Percentiles rank a stretch among this genome's conserved stretches.
Evolutionary conservation across 2,888 invertebrate genomes (phyloP).

Genomic region (Pemphredon lugubris): DNA sequence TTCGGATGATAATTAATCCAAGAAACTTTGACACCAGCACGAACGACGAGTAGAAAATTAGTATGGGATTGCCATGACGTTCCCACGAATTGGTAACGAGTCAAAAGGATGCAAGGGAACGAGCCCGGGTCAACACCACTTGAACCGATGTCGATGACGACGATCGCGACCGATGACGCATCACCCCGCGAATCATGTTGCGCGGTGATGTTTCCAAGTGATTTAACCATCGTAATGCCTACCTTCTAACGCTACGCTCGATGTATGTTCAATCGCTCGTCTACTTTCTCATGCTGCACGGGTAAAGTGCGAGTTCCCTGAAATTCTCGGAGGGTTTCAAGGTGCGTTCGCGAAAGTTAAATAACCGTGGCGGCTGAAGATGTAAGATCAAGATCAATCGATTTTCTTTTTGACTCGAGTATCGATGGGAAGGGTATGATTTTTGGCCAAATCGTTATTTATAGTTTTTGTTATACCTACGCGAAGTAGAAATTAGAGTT

Average conservation of each 20-base stretch:
- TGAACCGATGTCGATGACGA: conserved; percentile 79
- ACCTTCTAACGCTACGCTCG: conserved; percentile 2
- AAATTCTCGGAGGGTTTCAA: too few relatives aligned
- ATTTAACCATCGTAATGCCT: conserved; percentile 53
- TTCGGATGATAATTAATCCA: too few relatives aligned
- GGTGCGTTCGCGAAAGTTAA: too few relatives aligned
- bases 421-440: too few relatives aligned
- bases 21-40: neutral
- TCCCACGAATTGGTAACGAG: conserved; percentile 75
- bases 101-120: conserved; percentile 69
- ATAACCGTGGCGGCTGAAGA: too few relatives aligned
- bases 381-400: too few relatives aligned
- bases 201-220: conserved; percentile 64
- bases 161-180: conserved; percentile 74
- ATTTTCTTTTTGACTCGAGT: too few relatives aligned
- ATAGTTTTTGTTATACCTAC: too few relatives aligned
- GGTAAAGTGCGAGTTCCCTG: neutral
- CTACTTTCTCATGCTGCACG: neutral
- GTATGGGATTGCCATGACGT: conserved; percentile 58
- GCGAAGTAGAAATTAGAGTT: too few relatives aligned
- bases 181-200: conserved; percentile 76
- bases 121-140: conserved; percentile 78
- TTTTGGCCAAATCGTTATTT: too few relatives aligned
- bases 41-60: conserved; percentile 19
- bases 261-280: neutral